Percentiles rank a stretch among this genome's conserved stretches.
phyloP scores from a whole-genome alignment of 2,797 vertebrate genomes.

The Todus mexicanus region DNA sequence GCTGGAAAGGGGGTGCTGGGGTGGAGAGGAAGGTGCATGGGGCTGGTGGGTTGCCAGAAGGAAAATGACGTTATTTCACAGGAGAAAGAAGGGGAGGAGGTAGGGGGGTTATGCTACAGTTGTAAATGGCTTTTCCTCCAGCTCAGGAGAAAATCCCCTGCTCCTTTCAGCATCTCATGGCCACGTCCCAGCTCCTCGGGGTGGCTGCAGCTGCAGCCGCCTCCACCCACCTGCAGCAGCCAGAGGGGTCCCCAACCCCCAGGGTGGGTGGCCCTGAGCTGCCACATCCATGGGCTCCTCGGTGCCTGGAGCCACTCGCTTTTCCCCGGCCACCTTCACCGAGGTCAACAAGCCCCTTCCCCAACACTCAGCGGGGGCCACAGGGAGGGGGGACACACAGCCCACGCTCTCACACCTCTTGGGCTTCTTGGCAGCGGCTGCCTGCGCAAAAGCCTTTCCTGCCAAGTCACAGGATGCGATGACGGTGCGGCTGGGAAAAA shows the following conservation, averaged over 20 bases:
- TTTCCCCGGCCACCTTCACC: neutral
- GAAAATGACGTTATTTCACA: neutral
- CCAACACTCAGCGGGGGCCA: fast-evolving
- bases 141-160: neutral
- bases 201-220: neutral
- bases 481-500: constrained; percentile 48
- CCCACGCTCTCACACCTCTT: constrained; percentile 36
- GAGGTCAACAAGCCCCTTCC: neutral
- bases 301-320: neutral
- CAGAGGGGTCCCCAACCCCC: fast-evolving
- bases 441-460: constrained; percentile 22
- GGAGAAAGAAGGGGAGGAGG: neutral
- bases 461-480: constrained; percentile 66
- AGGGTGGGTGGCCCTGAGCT: neutral
- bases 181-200: neutral
- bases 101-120: fast-evolving
- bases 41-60: neutral
- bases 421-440: neutral
- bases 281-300: neutral
- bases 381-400: neutral
- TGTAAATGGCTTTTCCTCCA: neutral
- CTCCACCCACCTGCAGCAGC: neutral
- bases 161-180: neutral
- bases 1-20: neutral
- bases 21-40: fast-evolving